These are phyloP conservation scores for Malthinus flaveolus DNA, from an alignment of 2,888 invertebrate species.

Conservation along the genomic window DNA sequence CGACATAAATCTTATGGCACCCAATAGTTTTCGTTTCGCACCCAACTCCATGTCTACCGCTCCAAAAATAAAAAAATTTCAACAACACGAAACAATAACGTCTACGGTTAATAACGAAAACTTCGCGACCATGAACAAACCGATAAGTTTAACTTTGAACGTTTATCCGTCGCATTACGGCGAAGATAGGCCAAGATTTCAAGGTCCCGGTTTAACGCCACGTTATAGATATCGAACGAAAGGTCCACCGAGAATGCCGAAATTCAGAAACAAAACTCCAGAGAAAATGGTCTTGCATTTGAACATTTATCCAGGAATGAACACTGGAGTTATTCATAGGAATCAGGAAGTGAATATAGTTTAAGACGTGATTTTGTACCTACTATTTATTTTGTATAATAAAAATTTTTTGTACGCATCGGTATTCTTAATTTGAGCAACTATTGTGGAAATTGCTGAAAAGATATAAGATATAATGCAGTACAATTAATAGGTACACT, in stretches of 20 bases:
- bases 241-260: neutral
- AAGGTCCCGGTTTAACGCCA: conserved; percentile 17
- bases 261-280: neutral
- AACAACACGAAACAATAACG: conserved; percentile 3
- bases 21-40: conserved; percentile 55
- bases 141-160: conserved; percentile 37
- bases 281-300: conserved; percentile 39
- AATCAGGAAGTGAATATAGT: too few species aligned
- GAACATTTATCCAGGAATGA: conserved; percentile 34
- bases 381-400: neutral
- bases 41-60: conserved; percentile 32
- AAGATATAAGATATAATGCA: too few species aligned
- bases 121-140: too few species aligned
- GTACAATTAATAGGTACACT: too few species aligned
- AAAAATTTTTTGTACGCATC: neutral
- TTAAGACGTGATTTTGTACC: too few species aligned
- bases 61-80: conserved; percentile 2
- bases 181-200: conserved; percentile 4
- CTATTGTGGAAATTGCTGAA: too few species aligned
- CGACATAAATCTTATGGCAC: conserved; percentile 73
- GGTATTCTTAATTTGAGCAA: neutral
- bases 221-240: conserved; percentile 7
- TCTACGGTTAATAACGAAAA: too few species aligned
- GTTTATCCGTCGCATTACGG: conserved; percentile 29
- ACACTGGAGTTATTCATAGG: too few species aligned